These are phyloP conservation scores for Sceliomorpha sp. DNA, from an alignment of 2,888 invertebrate genomes.

Conservation along the genomic window DNA sequence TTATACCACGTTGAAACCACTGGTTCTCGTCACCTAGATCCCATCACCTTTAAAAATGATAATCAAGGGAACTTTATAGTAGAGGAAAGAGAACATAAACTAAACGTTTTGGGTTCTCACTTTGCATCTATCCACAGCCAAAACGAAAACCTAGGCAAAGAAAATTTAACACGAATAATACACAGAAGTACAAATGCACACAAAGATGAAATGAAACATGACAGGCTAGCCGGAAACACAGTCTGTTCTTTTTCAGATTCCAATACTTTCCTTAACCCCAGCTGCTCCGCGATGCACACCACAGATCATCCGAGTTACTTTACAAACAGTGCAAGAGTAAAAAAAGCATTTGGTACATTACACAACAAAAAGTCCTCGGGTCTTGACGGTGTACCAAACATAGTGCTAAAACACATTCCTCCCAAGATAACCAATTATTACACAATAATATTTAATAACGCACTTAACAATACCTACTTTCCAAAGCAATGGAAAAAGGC, in stretches of 20 bases:
- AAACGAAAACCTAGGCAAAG: neutral
- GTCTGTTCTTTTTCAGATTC: neutral
- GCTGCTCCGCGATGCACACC: neutral
- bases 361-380: conserved; percentile 48
- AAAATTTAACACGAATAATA: conserved; percentile 3
- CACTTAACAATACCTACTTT: conserved; percentile 29
- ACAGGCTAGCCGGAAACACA: neutral
- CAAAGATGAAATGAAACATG: neutral
- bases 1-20: too few relatives aligned
- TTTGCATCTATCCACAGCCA: conserved; percentile 12
- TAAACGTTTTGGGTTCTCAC: conserved; percentile 6
- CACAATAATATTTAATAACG: conserved; percentile 47
- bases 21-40: too few relatives aligned
- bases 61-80: conserved; percentile 1
- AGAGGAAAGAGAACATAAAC: neutral
- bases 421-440: conserved; percentile 5
- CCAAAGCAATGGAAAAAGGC: conserved; percentile 44
- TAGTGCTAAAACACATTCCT: conserved; percentile 45
- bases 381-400: conserved; percentile 38
- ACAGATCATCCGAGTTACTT: neutral
- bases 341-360: conserved; percentile 3
- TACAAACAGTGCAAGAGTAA: neutral
- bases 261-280: neutral
- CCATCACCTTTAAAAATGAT: neutral
- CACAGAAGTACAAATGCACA: neutral